Evolutionary conservation across 2,888 invertebrate genomes (phyloP), one percentile per base, ranked within the genome.

Genomic region (Chorisops tibialis): DNA sequence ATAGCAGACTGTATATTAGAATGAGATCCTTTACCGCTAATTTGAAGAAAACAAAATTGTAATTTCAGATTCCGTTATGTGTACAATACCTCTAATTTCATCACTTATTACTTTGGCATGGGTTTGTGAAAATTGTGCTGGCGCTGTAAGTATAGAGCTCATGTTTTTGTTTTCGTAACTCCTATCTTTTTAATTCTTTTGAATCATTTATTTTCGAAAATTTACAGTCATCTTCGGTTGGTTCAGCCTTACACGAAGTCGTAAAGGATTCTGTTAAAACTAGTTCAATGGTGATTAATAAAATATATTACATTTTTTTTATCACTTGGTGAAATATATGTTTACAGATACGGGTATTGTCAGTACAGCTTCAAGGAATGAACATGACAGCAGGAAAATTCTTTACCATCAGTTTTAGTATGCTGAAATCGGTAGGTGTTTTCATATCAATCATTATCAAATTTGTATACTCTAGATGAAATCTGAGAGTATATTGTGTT

Each of bases 41-140:
- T n/a, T n/a, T n/a, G n/a, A n/a, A n/a, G n/a, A n/a, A n/a, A n/a
- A n/a, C n/a, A 1, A 41, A 14, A 2, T 30, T 30, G 5, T 30
- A 30, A 14, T 60, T 60, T 16, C 41, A 61, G 61, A 61, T 24
- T 51, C 61, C 3, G 16, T 18, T 19, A 14, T 61, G 9, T 61
- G 61, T 9, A 21, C 37, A 12, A 35, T 61, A 3, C 61, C 61
- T 11, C 30, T 61, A 18, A 9, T 61, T 7, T 35, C 61, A 2
- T 35, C 51, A 6, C 14, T 61, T 12, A 21, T 61, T 19, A 22
- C 22, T 3, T 12, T 61, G 14, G 43, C 51, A 3, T 52, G 61
- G 52, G 35, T 11, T n/a, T 61, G 61, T 43, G 51, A 51, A 37
- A n/a, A 51, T 14, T 52, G 43, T 45, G 7, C 61, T 5, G 43